Evolutionary conservation across 2,113 vertebrate species (phyloP), one percentile per base, ranked within the genome.

Genomic region (Cheirogaleus medius): DNA sequence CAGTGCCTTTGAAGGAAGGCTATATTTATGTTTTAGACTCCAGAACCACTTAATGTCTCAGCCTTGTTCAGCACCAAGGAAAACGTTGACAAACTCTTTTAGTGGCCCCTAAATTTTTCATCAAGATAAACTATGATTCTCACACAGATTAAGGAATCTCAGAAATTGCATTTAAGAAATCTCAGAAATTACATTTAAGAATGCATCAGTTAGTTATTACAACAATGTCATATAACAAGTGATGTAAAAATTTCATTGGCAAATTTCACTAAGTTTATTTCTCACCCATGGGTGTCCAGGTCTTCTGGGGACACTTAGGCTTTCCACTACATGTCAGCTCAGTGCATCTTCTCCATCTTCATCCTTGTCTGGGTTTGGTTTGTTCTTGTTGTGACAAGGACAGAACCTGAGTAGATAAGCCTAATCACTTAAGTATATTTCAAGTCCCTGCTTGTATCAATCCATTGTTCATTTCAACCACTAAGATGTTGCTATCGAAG

Each of bases 151-250:
- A 63, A 76, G 49, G 88, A 83, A n/a, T 18, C n/a, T 71, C n/a
- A 85, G 42, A 78, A 77, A 58, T 52, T 85, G 69, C 12, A 47
- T 49, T 60, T 89, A 63, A 76, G 49, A 92, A 83, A n/a, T 18
- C n/a, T 71, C n/a, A 85, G 42, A 78, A 77, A 58, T 52, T 69
- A 78, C 13, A 49, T 49, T 78, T 71, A 63, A 80, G 23, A 58
- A 66, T 66, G 12, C 10, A 49, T 86, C 39, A 39, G 8, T 42
- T 52, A 63, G 77, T 74, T 39, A 74, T 32, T 34, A 29, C 4
- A 87, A 17, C 44, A 81, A 54, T 66, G 54, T 10, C 29, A 9
- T 54, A 7, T 44, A 76, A 37, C 42, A 66, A 66, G n/a, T 13
- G 10, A 20, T 37, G 14, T 90, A 21, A 66, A 76, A 74, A 32